Evolutionary conservation across 2,113 vertebrate species (phyloP).

Genomic region (Eurystomus gularis): DNA sequence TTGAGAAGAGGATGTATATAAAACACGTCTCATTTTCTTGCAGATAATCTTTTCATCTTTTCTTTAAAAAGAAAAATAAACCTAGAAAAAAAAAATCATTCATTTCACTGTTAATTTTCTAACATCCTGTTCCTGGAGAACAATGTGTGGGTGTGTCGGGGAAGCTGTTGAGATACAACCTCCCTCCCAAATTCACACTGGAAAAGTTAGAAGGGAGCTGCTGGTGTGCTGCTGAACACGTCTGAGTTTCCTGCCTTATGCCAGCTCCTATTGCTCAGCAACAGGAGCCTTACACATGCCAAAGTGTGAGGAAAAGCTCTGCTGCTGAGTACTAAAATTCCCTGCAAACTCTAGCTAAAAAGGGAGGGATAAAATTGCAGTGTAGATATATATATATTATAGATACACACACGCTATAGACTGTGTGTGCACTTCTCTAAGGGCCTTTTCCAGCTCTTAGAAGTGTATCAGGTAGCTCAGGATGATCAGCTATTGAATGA

Average conservation of each 20-base stretch:
- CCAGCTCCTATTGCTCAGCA: background rate
- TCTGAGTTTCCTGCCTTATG: background rate
- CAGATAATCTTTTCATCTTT: constrained; percentile 42
- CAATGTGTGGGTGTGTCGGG: constrained; percentile 36
- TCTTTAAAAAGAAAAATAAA: constrained; percentile 11
- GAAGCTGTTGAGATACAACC: background rate
- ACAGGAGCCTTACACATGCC: background rate
- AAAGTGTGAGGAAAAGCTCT: background rate
- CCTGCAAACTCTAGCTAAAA: background rate
- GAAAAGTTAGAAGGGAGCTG: background rate
- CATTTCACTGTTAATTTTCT: background rate
- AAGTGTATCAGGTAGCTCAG: accelerated
- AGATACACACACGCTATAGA: too few relatives aligned
- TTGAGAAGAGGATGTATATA: constrained; percentile 54
- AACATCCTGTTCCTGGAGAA: constrained; percentile 48
- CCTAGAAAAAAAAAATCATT: background rate
- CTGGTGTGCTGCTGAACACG: background rate
- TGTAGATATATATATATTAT: background rate
- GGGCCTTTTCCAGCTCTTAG: background rate
- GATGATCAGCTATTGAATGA: background rate
- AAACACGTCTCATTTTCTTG: background rate
- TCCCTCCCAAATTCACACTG: background rate
- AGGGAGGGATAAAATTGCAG: background rate
- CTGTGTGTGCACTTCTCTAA: too few relatives aligned
- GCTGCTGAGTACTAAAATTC: background rate